Base-by-base conservation (phyloP, 2,113 vertebrate genomes). In the Strix aluco region DNA sequence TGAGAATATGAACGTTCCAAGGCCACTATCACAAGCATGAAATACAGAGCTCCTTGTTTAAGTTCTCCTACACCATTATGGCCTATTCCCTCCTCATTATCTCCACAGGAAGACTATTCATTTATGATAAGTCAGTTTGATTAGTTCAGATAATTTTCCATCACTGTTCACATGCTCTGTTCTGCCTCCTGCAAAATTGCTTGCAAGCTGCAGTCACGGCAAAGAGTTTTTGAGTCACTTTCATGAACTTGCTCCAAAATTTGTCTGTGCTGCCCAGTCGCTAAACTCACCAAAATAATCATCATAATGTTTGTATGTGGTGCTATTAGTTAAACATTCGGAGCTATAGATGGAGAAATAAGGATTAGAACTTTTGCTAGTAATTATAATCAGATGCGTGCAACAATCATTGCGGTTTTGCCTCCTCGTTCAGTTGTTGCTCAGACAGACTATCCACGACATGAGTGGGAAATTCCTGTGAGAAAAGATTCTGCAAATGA, bases 101-200 rank as follows among this genome's bases (percentile, higher is more conserved):
- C 62, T 17, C 54, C 91, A 96, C 84, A 93, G 94, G 97, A 96
- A 83, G 49, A 81, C 71, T 66, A 93, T 81, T 97, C 93, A 96
- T 92, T 92, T 91, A 84, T 75, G 46, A n/a, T 81, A 84, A 91
- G 72, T 52, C 66, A 23, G 92, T 66, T 85, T 66, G 59, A 90
- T 62, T 71, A 93, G 61, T 81, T 47, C 77, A 92, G 89, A 77
- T 84, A 38, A 55, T 79, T 94, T 84, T 94, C 84, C 58, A 63
- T 67, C 6, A 5, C 82, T 63, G 61, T 46, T 91, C 91, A 79
- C 63, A 81, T n/a, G 79, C 79, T 80, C 79, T 63, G n/a, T 67
- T 86, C 58, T 91, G 70, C n/a, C 95, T 84, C 40, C 74, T 94
- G 94, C 92, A 83, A 92, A 94, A 81, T 11, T 57, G 38, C 65